A percentile compares a stretch with the other conserved stretches of the same genome.
Evolutionary conservation across 2,113 vertebrate genomes (phyloP).

Genomic region (Athene cunicularia): DNA sequence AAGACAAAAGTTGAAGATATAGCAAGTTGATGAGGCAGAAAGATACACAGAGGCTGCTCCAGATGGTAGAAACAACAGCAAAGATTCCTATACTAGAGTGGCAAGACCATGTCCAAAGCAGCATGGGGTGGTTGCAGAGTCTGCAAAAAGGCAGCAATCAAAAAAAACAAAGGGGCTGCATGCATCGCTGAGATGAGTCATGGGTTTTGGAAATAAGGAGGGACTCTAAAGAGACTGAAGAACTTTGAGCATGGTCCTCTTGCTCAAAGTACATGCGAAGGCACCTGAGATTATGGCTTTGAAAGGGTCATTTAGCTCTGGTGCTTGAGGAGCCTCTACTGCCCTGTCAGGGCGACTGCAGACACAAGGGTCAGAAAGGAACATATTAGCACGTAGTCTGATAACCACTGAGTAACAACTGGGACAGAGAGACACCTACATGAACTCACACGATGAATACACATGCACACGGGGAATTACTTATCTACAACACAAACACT

Average conservation of each 20-base stretch:
- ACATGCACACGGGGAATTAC: not conserved
- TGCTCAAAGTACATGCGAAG: not conserved
- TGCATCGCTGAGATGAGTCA: not conserved
- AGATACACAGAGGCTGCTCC: constrained; percentile 14
- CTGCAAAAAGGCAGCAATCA: not conserved
- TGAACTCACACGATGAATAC: not conserved
- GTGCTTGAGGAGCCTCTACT: not conserved
- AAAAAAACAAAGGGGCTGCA: not conserved
- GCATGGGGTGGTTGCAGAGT: not conserved
- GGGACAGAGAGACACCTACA: not conserved
- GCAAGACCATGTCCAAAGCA: not conserved
- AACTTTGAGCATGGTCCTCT: not conserved
- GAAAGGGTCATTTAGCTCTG: not conserved
- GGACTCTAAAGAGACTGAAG: not conserved
- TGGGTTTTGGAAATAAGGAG: not conserved
- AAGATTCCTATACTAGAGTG: not conserved
- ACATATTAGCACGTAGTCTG: too few relatives aligned
- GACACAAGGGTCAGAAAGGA: not conserved
- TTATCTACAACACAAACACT: not conserved
- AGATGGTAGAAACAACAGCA: constrained; percentile 20
- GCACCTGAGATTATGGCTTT: not conserved
- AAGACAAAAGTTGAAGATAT: constrained; percentile 11
- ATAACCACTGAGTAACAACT: not conserved
- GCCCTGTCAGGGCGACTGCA: not conserved
- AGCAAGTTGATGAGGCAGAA: constrained; percentile 53